Evolutionary conservation across 1,140 invertebrate species (phyloP), one percentile per base, ranked within the genome.

Genomic region (Ceratina calcarata): DNA sequence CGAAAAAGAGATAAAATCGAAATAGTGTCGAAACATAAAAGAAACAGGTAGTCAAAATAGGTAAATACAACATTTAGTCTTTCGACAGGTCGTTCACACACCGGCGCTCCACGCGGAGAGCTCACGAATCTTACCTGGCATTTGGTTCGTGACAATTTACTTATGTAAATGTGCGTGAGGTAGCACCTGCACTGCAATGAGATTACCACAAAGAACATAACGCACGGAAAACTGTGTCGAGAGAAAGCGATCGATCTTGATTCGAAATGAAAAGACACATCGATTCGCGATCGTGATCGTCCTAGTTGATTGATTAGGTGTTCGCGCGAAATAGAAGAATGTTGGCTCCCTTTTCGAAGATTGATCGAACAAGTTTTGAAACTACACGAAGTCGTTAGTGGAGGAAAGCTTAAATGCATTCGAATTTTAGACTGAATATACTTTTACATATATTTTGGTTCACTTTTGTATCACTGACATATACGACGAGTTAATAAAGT

Each of bases 61-160:
- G 70, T 85, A 86, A 88, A 86, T 88, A 83, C 83, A 72, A 62
- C 80, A 84, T 86, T 86, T 77, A 77, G 79, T 67, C 69, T 75
- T 83, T 75, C 80, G 69, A 86, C 84, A 85, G 82, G 61, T 86
- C 58, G 80, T 75, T 87, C 64, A 80, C 78, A 68, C 83, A 77
- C 73, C 69, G 70, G 85, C 87, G 87, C 87, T 57, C 80, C 87
- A 58, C 69, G 75, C 85, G 85, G 86, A 62, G 57, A 75, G 77
- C 71, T 83, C 64, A 75, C 22, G 74, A 88, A 88, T 79, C 87
- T 78, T 78, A 51, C 78, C 37, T 80, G 87, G 87, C 81, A 88
- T 88, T 84, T 84, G 78, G 84, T 82, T 86, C 84, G 78, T 86
- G 84, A 86, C 84, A 86, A 86, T 86, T 86, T 85, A 74, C 75